A percentile compares a stretch with the other conserved stretches of the same genome.
These are phyloP conservation scores for Lasiurus cinereus DNA, from an alignment of 2,113 vertebrate genomes.

Conservation along the genomic window DNA sequence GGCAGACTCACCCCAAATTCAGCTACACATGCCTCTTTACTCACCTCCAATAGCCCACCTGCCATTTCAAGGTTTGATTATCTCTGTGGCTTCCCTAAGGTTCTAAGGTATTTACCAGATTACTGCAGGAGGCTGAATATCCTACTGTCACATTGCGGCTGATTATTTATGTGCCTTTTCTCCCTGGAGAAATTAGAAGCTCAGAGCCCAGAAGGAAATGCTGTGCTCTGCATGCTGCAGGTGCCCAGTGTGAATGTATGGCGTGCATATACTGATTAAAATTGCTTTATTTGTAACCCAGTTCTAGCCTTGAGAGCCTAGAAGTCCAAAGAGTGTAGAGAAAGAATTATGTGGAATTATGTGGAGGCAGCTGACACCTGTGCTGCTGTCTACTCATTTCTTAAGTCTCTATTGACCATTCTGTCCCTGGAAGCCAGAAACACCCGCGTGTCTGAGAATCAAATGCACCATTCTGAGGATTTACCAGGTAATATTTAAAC, in stretches of 20 bases:
- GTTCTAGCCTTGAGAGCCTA: neutral
- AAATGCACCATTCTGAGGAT: neutral
- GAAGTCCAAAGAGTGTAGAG: neutral
- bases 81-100: neutral
- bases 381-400: neutral
- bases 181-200: slow-evolving; percentile 29
- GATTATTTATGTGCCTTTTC: neutral
- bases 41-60: neutral
- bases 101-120: neutral
- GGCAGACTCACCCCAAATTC: neutral
- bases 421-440: neutral
- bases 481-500: slow-evolving; percentile 27
- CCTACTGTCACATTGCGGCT: neutral
- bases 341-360: neutral
- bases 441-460: slow-evolving; percentile 21
- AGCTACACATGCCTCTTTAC: neutral
- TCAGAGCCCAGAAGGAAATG: neutral
- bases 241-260: neutral
- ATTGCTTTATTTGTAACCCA: neutral
- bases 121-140: neutral
- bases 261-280: neutral
- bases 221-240: neutral
- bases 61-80: neutral
- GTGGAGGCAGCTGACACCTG: neutral
- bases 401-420: neutral